Evolutionary conservation across 2,113 vertebrate genomes (phyloP).

Genomic region (Salvelinus sp.): DNA sequence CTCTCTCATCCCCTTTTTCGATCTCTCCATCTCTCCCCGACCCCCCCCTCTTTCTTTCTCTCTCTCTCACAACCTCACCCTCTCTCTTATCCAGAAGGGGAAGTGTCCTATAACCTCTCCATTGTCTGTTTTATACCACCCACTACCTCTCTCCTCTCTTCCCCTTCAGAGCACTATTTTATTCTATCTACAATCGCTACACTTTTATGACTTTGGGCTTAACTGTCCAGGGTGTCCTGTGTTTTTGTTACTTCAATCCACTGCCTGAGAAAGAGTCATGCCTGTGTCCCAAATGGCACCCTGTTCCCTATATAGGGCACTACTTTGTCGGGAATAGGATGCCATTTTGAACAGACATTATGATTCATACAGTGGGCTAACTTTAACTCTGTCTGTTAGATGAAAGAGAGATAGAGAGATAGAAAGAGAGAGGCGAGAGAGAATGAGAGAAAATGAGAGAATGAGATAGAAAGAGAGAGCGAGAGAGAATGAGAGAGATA

Average conservation of each 20-base stretch:
- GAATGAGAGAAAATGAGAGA: neutral
- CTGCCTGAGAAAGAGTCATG: slow-evolving; percentile 14
- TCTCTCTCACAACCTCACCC: slow-evolving; percentile 9
- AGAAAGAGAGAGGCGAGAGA: too few relatives aligned
- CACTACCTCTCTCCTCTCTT: slow-evolving; percentile 20
- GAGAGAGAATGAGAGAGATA: neutral
- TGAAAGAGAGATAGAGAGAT: too few relatives aligned
- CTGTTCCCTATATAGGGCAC: too few relatives aligned
- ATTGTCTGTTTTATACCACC: slow-evolving; percentile 58
- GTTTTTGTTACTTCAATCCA: slow-evolving; percentile 22
- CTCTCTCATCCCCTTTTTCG: too few relatives aligned
- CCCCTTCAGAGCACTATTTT: neutral
- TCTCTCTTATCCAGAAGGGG: slow-evolving; percentile 28
- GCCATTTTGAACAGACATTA: too few relatives aligned
- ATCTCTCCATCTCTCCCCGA: too few relatives aligned
- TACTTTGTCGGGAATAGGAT: too few relatives aligned
- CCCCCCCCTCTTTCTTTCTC: too few relatives aligned
- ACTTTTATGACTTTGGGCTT: slow-evolving; percentile 35
- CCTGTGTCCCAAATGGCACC: too few relatives aligned
- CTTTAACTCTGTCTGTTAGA: slow-evolving; percentile 12
- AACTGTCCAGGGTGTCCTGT: slow-evolving; percentile 34
- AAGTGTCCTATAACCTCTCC: slow-evolving; percentile 50
- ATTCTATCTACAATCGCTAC: too few relatives aligned
- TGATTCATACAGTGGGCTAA: slow-evolving; percentile 15
- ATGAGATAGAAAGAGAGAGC: too few relatives aligned